Evolutionary conservation across 2,113 vertebrate genomes (phyloP).

Genomic region (Nannospalax galili): DNA sequence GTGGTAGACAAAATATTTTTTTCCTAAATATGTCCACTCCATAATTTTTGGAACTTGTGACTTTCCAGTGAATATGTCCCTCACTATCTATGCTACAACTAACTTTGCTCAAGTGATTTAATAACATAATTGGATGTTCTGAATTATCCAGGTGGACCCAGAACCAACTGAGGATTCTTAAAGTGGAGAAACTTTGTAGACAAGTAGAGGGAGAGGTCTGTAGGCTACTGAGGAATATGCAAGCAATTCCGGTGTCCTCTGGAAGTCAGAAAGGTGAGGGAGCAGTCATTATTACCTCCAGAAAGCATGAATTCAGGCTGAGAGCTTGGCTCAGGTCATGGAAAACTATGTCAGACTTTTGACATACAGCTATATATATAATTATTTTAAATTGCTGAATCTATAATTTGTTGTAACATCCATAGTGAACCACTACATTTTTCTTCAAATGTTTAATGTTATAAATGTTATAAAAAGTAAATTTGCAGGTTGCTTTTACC

Average conservation of each 20-base stretch:
- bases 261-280: not conserved
- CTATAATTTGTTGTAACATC: not conserved
- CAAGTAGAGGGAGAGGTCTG: not conserved
- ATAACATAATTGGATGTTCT: not conserved
- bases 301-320: not conserved
- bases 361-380: not conserved
- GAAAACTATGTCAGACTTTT: not conserved
- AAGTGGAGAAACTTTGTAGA: not conserved
- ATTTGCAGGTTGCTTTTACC: not conserved
- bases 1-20: not conserved
- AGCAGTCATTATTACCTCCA: not conserved
- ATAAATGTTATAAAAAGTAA: not conserved
- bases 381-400: not conserved
- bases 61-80: not conserved
- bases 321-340: not conserved
- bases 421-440: not conserved
- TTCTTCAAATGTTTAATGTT: slow-evolving; percentile 26
- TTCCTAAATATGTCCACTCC: not conserved
- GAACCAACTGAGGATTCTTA: not conserved
- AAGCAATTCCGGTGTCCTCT: not conserved
- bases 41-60: not conserved
- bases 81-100: not conserved
- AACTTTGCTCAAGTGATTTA: not conserved
- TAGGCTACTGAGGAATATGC: not conserved
- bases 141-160: not conserved